Percentiles rank a stretch among this genome's conserved stretches.
Conservation (phyloP, 2,888 invertebrate species). For the Pycnomerus fuliginosus region DNA sequence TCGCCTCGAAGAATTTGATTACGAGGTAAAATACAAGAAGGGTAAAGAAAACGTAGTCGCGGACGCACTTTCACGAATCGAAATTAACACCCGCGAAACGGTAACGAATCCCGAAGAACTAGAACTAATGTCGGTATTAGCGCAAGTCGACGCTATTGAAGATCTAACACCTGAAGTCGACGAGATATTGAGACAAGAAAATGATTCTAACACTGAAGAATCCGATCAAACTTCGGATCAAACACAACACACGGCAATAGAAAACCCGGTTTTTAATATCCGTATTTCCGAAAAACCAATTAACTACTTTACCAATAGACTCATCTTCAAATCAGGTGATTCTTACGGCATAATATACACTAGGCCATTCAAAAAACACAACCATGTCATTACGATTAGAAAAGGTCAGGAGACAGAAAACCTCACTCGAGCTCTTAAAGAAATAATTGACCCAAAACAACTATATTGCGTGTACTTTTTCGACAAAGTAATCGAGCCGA, state of each 20-base stretch:
- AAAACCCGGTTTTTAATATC: background rate
- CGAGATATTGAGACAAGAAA: background rate
- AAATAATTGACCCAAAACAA: constrained; percentile 8
- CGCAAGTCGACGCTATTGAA: background rate
- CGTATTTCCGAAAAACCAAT: background rate
- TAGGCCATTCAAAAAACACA: background rate
- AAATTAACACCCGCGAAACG: background rate
- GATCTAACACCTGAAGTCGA: background rate
- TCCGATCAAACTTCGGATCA: background rate
- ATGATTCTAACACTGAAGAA: background rate
- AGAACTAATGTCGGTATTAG: background rate
- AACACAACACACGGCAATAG: background rate
- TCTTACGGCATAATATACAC: background rate
- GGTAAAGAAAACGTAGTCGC: no score
- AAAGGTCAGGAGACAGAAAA: background rate
- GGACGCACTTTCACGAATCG: no score
- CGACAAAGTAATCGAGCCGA: constrained; percentile 2
- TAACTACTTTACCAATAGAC: background rate
- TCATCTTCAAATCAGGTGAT: background rate
- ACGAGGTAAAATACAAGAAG: no score
- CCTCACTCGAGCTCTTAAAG: background rate
- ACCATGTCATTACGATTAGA: background rate
- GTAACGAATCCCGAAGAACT: background rate
- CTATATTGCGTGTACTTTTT: constrained; percentile 11
- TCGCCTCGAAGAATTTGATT: no score